Evolutionary conservation across 2,113 vertebrate genomes (phyloP).

Genomic region (Leucoraja erinaceus): DNA sequence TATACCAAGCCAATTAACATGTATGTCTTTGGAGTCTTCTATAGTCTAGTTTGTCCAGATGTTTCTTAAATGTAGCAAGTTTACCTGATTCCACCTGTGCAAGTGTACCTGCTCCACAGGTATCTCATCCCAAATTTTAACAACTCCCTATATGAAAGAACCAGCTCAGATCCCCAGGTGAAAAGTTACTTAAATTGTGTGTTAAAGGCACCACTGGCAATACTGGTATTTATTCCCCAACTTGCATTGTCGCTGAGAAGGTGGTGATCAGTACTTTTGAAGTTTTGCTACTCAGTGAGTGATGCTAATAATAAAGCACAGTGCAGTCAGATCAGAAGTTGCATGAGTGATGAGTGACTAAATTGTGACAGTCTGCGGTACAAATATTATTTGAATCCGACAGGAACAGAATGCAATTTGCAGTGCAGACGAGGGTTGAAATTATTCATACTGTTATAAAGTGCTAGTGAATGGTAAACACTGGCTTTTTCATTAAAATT

Average conservation of each 20-base stretch:
- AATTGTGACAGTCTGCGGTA: background rate
- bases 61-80: too few species aligned
- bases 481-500: background rate
- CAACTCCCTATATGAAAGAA: too few species aligned
- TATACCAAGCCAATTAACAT: too few species aligned
- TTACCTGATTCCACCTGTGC: too few species aligned
- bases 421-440: background rate
- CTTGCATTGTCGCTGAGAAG: background rate
- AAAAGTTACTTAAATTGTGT: background rate
- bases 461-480: background rate
- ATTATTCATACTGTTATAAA: background rate
- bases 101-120: too few species aligned
- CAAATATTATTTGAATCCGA: background rate
- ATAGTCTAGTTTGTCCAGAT: too few species aligned
- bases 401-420: background rate
- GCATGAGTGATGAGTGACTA: background rate
- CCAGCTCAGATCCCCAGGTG: background rate
- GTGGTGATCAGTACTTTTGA: background rate
- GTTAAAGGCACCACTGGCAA: background rate
- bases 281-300: background rate
- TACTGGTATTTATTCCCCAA: background rate
- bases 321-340: background rate
- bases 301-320: too few species aligned
- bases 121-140: too few species aligned
- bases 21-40: too few species aligned